phyloP scores from a whole-genome alignment of 2,888 invertebrate species.

The Adineta ricciae region DNA sequence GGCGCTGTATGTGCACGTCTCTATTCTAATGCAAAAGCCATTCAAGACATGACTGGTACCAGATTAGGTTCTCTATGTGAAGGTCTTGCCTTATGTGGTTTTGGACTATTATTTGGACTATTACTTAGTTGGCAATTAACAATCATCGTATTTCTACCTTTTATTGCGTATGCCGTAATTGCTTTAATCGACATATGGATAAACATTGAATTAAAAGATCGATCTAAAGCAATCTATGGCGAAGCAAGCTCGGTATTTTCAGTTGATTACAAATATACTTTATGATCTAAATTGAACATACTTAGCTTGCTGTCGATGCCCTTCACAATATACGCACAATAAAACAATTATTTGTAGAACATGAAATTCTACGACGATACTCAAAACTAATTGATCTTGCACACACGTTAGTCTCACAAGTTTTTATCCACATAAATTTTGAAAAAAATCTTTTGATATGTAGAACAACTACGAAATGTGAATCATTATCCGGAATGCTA shows the following conservation, averaged over 20 bases:
- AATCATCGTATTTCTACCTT: too few species aligned
- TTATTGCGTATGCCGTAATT: too few species aligned
- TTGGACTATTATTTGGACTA: too few species aligned
- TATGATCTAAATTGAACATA: too few species aligned
- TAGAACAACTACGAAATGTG: background rate
- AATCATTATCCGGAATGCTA: background rate
- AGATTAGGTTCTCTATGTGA: slow-evolving; percentile 49
- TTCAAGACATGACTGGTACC: slow-evolving; percentile 48
- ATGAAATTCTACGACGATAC: background rate
- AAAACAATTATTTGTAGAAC: background rate
- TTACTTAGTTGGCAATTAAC: too few species aligned
- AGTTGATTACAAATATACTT: too few species aligned
- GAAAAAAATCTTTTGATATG: background rate
- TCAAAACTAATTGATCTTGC: background rate
- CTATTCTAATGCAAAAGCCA: background rate
- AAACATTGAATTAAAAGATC: too few species aligned
- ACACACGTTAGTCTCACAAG: background rate
- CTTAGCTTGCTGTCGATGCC: background rate
- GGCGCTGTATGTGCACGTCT: slow-evolving; percentile 36
- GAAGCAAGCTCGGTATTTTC: too few species aligned
- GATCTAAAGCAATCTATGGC: too few species aligned
- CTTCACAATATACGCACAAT: background rate
- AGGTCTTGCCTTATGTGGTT: slow-evolving; percentile 40
- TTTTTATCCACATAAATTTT: background rate
- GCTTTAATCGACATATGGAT: too few species aligned